phyloP scores from a whole-genome alignment of 2,888 invertebrate genomes.

The Peribatodes rhomboidaria region DNA sequence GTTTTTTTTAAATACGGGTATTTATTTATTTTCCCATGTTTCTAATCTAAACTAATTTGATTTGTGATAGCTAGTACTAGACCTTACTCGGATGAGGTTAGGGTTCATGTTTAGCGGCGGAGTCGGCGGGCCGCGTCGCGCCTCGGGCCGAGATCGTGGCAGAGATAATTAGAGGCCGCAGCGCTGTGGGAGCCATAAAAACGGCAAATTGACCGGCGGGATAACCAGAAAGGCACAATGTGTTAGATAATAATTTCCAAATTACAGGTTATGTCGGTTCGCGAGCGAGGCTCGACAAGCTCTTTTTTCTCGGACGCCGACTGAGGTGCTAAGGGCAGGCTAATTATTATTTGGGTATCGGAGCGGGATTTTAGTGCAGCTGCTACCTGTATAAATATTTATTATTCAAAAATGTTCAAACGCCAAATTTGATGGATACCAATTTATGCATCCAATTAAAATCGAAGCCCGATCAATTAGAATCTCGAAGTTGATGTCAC shows the following conservation, averaged over 20 bases:
- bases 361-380: conserved; percentile 84
- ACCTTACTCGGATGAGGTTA: conserved; percentile 50
- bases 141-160: conserved; percentile 83
- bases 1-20: conserved; percentile 65
- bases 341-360: conserved; percentile 86
- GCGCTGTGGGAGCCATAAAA: conserved; percentile 86
- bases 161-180: conserved; percentile 85
- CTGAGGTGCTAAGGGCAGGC: conserved; percentile 86
- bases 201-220: conserved; percentile 87
- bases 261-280: conserved; percentile 85
- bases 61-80: conserved; percentile 45
- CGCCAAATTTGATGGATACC: conserved; percentile 81
- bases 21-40: conserved; percentile 80
- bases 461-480: conserved; percentile 46
- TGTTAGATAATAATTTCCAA: conserved; percentile 87
- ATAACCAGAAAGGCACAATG: conserved; percentile 87
- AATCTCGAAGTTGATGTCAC: conserved; percentile 28
- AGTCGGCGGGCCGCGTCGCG: conserved; percentile 57
- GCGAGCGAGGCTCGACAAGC: conserved; percentile 74
- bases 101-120: conserved; percentile 48
- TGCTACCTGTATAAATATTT: conserved; percentile 87
- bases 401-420: conserved; percentile 82
- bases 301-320: conserved; percentile 80
- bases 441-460: conserved; percentile 68
- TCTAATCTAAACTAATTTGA: conserved; percentile 63